phyloP scores from a whole-genome alignment of 2,888 invertebrate species.

The Chrysomela aeneicollis region DNA sequence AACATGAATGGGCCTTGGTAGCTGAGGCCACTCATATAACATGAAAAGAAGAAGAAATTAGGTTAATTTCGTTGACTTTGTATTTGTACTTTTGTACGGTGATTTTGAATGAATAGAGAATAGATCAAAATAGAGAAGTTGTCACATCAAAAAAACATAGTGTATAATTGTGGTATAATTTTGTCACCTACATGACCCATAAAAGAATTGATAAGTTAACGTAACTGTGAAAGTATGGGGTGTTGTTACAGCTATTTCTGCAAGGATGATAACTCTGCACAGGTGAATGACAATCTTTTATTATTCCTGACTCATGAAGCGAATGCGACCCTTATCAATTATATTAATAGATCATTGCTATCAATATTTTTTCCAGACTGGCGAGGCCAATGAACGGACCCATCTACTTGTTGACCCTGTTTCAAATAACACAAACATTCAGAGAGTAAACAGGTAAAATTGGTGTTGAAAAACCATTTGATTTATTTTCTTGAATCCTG shows the following conservation, averaged over 20 bases:
- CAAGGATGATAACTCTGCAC: slow-evolving; percentile 73
- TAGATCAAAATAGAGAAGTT: background rate
- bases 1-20: too few relatives aligned
- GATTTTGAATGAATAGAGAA: background rate
- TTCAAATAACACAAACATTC: slow-evolving; percentile 76
- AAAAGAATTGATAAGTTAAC: slow-evolving; percentile 19
- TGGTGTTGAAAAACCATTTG: slow-evolving; percentile 8
- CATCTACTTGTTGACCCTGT: slow-evolving; percentile 81
- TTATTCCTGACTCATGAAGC: slow-evolving; percentile 8
- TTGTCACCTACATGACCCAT: slow-evolving; percentile 26
- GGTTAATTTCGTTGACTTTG: background rate
- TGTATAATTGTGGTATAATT: too few relatives aligned
- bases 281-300: slow-evolving; percentile 62
- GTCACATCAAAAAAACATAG: background rate
- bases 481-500: slow-evolving; percentile 14
- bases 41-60: background rate
- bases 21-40: background rate
- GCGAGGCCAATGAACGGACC: slow-evolving; percentile 78
- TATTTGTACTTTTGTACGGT: background rate
- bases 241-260: slow-evolving; percentile 76
- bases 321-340: slow-evolving; percentile 13
- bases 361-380: slow-evolving; percentile 57
- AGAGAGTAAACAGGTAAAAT: slow-evolving; percentile 70
- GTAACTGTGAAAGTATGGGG: slow-evolving; percentile 63
- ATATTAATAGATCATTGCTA: too few relatives aligned